Evolutionary conservation across 2,113 vertebrate species (phyloP), one percentile per base, ranked within the genome.

Genomic region (Jacana jacana): DNA sequence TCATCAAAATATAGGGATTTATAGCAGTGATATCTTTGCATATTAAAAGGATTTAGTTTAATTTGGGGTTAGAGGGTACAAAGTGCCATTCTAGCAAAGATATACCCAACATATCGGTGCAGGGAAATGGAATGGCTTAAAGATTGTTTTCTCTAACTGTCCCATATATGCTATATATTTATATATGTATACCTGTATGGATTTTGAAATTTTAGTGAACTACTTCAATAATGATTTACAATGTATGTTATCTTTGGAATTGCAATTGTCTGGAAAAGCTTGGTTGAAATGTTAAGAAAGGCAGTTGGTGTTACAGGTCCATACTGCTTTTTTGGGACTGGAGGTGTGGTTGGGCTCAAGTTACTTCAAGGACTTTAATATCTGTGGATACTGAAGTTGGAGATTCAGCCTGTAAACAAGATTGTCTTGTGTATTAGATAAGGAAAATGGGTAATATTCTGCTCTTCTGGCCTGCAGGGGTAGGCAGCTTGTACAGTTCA

Each of bases 1-100:
- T 90, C 52, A 85, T 88, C 87, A 84, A 96, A 94, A 87, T 66
- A 30, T 31, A 44, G 55, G 73, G 65, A 93, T 93, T 95, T 73
- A 75, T 81, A 70, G 31, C 46, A 81, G 49, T 46, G 54, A 30
- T 94, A 64, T 84, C 39, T 33, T 91, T 91, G 82, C 42, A 63
- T 46, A n/a, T 93, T 75, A 91, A 81, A 91, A 66, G 28, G 63
- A 60, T 89, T 89, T 86, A 61, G 70, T 70, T 94, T 78, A 73
- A 75, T 84, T 87, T 87, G 57, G 55, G 55, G 73, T 94, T 93
- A 78, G 70, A 35, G 60, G 46, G 61, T 89, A 35, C 81, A 78
- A 78, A 40, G 27, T 70, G 69, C 77, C 51, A 19, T 77, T 92
- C n/a, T 55, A 78, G 78, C 60, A 73, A 61, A 87, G 46, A 51